phyloP scores from a whole-genome alignment of 2,888 invertebrate genomes.

The Drosophila anomalata region DNA sequence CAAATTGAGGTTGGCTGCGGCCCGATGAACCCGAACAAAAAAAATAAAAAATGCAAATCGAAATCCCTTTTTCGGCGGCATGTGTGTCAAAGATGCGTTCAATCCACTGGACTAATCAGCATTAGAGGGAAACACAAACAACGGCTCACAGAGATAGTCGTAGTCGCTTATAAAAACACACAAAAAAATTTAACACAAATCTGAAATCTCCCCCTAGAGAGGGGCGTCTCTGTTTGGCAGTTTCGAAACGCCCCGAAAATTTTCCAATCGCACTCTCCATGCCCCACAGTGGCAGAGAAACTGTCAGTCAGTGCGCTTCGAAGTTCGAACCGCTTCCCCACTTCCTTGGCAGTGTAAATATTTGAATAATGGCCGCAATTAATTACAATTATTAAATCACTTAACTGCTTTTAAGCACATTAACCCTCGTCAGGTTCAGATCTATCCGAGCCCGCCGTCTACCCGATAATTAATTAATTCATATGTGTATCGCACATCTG shows the following conservation, averaged over 20 bases:
- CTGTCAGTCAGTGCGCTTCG: conserved; percentile 41
- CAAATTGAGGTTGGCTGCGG: conserved; percentile 65
- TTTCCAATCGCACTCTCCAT: conserved; percentile 38
- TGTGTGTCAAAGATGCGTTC: conserved; percentile 32
- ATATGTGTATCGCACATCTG: conserved; percentile 16
- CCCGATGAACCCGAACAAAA: conserved; percentile 69
- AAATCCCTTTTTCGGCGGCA: conserved; percentile 19
- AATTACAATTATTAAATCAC: conserved; percentile 46
- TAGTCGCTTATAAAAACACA: not conserved
- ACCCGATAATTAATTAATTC: conserved; percentile 38
- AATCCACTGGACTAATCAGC: conserved; percentile 33
- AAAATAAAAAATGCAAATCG: conserved; percentile 45
- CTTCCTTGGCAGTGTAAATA: conserved; percentile 26
- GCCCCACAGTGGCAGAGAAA: conserved; percentile 56
- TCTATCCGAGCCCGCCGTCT: not conserved
- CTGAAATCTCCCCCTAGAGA: conserved; percentile 27
- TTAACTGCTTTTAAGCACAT: conserved; percentile 24
- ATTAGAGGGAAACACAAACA: conserved; percentile 27
- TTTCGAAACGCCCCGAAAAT: conserved; percentile 72
- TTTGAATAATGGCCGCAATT: conserved; percentile 33
- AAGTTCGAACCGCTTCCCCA: not conserved
- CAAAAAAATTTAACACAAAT: conserved; percentile 27
- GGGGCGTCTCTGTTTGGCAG: conserved; percentile 61
- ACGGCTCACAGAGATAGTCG: conserved; percentile 11
- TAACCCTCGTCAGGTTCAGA: conserved; percentile 40